These are phyloP conservation scores for Mormoops blainvillei DNA, from an alignment of 2,113 vertebrate genomes.

Conservation along the genomic window DNA sequence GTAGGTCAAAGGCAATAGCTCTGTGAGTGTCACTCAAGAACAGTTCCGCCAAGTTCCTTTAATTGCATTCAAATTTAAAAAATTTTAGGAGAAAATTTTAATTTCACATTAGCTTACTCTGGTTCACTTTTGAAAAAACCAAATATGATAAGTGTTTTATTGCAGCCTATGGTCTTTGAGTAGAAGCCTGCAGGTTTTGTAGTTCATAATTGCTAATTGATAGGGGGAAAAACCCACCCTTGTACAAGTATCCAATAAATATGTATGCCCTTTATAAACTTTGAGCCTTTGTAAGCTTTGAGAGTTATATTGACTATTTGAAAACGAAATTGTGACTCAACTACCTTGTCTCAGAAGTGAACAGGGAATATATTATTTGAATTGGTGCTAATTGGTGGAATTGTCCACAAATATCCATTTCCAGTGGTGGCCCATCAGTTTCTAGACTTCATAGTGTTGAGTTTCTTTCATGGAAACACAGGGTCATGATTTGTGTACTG, in stretches of 20 bases:
- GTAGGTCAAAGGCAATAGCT: neutral
- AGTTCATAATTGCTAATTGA: neutral
- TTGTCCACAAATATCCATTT: neutral
- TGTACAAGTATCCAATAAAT: neutral
- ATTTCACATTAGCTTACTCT: neutral
- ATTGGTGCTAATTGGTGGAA: neutral
- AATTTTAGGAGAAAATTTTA: neutral
- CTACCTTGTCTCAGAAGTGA: neutral
- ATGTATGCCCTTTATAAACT: neutral
- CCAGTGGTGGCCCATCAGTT: neutral
- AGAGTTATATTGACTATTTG: neutral
- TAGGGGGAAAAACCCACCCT: neutral
- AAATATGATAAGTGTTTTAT: neutral
- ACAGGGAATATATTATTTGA: neutral
- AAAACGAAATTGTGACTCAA: neutral
- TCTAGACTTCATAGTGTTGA: neutral
- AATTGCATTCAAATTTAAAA: neutral
- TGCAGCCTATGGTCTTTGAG: neutral
- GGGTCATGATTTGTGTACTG: neutral
- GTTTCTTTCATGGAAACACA: neutral
- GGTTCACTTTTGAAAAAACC: constrained; percentile 2
- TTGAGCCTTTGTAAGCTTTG: neutral
- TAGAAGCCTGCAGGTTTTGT: neutral
- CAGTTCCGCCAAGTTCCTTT: neutral
- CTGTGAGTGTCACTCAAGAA: neutral